A percentile compares a stretch with the other conserved stretches of the same genome.
phyloP scores from a whole-genome alignment of 2,888 invertebrate species.

The Protonemura montana region DNA sequence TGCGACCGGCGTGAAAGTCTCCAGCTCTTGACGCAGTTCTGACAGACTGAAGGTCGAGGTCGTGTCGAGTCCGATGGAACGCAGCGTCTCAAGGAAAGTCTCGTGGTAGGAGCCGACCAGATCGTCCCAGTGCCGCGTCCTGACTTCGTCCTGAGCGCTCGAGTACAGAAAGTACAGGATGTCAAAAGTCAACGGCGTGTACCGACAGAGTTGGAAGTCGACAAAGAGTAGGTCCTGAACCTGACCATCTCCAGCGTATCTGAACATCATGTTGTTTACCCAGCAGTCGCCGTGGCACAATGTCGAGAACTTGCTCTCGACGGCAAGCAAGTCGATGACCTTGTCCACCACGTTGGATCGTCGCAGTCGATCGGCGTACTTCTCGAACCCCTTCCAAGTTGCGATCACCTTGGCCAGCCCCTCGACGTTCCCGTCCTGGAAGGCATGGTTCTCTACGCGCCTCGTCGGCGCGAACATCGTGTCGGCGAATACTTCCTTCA shows the following conservation, averaged over 20 bases:
- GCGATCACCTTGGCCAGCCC: too few species aligned
- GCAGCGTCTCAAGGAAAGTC: too few species aligned
- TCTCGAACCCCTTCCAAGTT: conserved; percentile 14
- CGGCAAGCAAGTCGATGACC: too few species aligned
- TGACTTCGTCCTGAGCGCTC: too few species aligned
- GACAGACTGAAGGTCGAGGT: too few species aligned
- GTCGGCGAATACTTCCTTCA: conserved; percentile 23
- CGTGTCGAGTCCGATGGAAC: too few species aligned
- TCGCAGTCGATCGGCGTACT: not conserved
- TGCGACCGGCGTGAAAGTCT: too few species aligned
- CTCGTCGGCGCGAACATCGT: not conserved
- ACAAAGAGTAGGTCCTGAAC: conserved; percentile 44
- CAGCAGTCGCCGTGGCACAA: conserved; percentile 49
- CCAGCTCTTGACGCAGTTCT: too few species aligned
- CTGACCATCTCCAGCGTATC: not conserved
- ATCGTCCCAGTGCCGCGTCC: too few species aligned
- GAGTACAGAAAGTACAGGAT: conserved; percentile 48
- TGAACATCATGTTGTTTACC: conserved; percentile 49
- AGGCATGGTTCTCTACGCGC: not conserved
- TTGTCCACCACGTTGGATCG: too few species aligned
- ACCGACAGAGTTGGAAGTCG: conserved; percentile 47
- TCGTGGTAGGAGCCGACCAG: too few species aligned
- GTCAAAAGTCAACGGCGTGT: conserved; percentile 45
- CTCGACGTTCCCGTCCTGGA: not conserved
- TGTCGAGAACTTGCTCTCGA: conserved; percentile 29